Conservation (phyloP, 37 sponge, comb jelly and placozoan genomes). For the Eunapius fragilis region DNA sequence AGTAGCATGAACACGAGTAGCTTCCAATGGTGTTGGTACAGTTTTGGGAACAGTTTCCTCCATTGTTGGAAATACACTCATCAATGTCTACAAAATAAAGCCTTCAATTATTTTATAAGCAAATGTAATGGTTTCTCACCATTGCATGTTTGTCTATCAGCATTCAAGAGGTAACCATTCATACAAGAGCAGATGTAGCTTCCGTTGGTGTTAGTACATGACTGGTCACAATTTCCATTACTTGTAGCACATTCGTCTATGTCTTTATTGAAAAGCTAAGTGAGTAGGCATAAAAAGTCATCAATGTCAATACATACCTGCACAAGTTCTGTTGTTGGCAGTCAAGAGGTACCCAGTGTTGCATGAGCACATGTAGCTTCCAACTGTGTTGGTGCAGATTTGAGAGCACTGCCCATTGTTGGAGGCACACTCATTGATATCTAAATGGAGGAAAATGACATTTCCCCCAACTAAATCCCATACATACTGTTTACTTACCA, state of each 20-base stretch:
- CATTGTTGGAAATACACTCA: constrained; percentile 15
- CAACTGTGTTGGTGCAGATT: constrained; percentile 36
- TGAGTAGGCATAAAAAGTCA: background rate
- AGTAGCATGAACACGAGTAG: constrained; percentile 12
- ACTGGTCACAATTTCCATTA: constrained; percentile 1
- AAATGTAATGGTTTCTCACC: background rate
- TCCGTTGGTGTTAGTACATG: background rate
- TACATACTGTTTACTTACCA: no score
- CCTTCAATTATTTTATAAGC: background rate
- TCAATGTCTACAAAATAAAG: constrained; percentile 18
- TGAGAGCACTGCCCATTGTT: constrained; percentile 44
- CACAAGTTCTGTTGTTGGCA: background rate
- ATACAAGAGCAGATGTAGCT: constrained; percentile 12
- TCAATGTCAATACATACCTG: background rate
- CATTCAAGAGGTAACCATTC: constrained; percentile 1
- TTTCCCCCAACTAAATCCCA: no score
- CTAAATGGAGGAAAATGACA: constrained; percentile 6
- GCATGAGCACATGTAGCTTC: constrained; percentile 30
- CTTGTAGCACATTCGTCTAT: constrained; percentile 32
- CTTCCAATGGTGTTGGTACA: constrained; percentile 35
- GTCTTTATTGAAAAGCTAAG: constrained; percentile 3
- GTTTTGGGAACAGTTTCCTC: background rate
- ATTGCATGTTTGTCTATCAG: constrained; percentile 2
- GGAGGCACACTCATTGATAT: constrained; percentile 29
- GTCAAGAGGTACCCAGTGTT: constrained; percentile 12